Evolutionary conservation across 1,140 invertebrate species (phyloP).

Genomic region (Riptortus pedestris): DNA sequence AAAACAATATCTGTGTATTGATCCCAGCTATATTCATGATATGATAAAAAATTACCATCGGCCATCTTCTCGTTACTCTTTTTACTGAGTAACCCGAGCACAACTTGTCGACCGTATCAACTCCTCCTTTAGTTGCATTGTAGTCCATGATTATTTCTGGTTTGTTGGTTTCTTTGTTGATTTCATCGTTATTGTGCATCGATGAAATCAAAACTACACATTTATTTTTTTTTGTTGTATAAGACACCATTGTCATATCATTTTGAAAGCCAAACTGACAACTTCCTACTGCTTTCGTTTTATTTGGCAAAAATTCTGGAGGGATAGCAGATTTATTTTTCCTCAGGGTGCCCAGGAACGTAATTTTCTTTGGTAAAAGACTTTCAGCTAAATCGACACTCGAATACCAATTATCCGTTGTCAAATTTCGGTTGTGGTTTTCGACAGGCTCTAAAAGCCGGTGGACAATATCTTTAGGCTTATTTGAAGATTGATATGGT

Average conservation of each 20-base stretch:
- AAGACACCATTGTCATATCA: constrained; percentile 35
- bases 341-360: constrained; percentile 27
- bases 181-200: constrained; percentile 30
- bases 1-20: no score
- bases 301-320: constrained; percentile 20
- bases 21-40: no score
- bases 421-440: constrained; percentile 27
- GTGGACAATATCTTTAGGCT: constrained; percentile 22
- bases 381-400: constrained; percentile 23
- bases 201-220: constrained; percentile 34
- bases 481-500: constrained; percentile 7
- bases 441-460: constrained; percentile 21
- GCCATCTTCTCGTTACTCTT: no score
- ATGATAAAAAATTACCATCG: no score
- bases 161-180: constrained; percentile 32
- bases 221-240: constrained; percentile 35
- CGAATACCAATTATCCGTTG: constrained; percentile 32
- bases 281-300: constrained; percentile 18
- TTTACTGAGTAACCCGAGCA: no score
- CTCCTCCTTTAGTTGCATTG: constrained; percentile 40
- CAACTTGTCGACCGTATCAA: no score
- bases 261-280: constrained; percentile 33
- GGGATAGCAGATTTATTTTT: constrained; percentile 26
- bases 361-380: constrained; percentile 25
- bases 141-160: constrained; percentile 37